Conservation (phyloP, 1,140 invertebrate species). For the Drosophila santomea region DNA sequence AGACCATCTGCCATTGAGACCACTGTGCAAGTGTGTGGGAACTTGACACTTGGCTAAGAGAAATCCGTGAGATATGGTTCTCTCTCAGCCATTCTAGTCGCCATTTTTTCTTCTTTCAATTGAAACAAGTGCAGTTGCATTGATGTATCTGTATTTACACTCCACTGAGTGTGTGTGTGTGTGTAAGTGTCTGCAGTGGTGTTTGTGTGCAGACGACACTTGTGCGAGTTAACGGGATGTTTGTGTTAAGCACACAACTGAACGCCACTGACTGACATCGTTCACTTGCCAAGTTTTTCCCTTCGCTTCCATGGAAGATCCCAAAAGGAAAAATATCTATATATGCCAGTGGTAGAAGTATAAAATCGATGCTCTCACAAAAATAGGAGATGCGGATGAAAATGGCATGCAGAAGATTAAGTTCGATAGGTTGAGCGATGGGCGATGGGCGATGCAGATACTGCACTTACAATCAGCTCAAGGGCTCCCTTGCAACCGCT, state of each 20-base stretch:
- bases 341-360: conserved; percentile 26
- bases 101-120: conserved; percentile 21
- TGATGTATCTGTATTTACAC: conserved; percentile 50
- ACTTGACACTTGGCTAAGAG: conserved; percentile 16
- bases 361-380: conserved; percentile 59
- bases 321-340: conserved; percentile 4
- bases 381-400: conserved; percentile 4
- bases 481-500: conserved; percentile 4
- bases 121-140: conserved; percentile 44
- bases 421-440: conserved; percentile 2
- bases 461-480: conserved; percentile 53
- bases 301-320: conserved; percentile 34
- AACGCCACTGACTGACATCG: conserved; percentile 35
- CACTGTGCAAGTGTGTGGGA: conserved; percentile 7
- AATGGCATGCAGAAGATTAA: conserved; percentile 5
- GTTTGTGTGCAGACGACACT: conserved; percentile 42
- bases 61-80: conserved; percentile 16
- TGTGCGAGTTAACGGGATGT: conserved; percentile 50
- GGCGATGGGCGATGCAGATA: conserved; percentile 23
- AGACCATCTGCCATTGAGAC: background rate
- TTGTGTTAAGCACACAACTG: conserved; percentile 52
- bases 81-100: background rate
- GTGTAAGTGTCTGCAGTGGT: conserved; percentile 1
- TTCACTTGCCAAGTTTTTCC: conserved; percentile 59
- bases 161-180: conserved; percentile 1